A percentile compares a stretch with the other conserved stretches of the same genome.
These are phyloP conservation scores for Thereva unica DNA, from an alignment of 2,888 invertebrate species.

Conservation along the genomic window DNA sequence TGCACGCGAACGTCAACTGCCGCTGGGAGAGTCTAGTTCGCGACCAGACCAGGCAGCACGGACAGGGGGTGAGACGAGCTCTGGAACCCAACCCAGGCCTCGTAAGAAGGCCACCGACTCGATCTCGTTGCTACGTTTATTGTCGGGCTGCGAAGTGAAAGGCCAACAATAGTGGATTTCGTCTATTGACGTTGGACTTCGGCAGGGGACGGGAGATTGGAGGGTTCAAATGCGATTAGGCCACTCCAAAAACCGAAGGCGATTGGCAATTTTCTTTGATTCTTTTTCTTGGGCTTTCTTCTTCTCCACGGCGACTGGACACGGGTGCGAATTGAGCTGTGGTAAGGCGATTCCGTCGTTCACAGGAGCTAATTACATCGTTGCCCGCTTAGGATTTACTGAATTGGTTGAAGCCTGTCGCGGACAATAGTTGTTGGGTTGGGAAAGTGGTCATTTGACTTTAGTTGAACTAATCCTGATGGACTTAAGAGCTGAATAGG, in stretches of 20 bases:
- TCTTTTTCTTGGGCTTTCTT: not conserved
- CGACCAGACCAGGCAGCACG: not conserved
- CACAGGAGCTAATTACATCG: slow-evolving; percentile 7
- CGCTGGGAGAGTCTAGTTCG: not conserved
- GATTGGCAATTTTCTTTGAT: slow-evolving; percentile 22
- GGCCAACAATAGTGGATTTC: slow-evolving; percentile 16
- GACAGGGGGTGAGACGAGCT: not conserved
- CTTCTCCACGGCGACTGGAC: not conserved
- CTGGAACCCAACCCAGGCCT: not conserved
- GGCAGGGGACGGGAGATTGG: not conserved
- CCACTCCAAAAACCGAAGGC: slow-evolving; percentile 3
- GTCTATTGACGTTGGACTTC: not conserved
- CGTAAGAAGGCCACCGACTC: not conserved
- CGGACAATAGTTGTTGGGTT: slow-evolving; percentile 9
- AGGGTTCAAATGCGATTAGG: slow-evolving; percentile 14
- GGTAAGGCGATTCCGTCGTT: slow-evolving; percentile 19
- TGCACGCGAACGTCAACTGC: not conserved
- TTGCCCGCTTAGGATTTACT: slow-evolving; percentile 25
- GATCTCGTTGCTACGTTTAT: not conserved
- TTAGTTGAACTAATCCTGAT: no score
- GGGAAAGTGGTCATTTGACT: not conserved
- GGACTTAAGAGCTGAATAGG: no score
- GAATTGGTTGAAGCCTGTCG: slow-evolving; percentile 16
- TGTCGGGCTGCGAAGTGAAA: slow-evolving; percentile 17
- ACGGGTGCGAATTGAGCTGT: not conserved